A percentile compares a stretch with the other conserved stretches of the same genome.
Evolutionary conservation across 2,888 invertebrate species (phyloP).

Genomic region (Argyresthia albistria): DNA sequence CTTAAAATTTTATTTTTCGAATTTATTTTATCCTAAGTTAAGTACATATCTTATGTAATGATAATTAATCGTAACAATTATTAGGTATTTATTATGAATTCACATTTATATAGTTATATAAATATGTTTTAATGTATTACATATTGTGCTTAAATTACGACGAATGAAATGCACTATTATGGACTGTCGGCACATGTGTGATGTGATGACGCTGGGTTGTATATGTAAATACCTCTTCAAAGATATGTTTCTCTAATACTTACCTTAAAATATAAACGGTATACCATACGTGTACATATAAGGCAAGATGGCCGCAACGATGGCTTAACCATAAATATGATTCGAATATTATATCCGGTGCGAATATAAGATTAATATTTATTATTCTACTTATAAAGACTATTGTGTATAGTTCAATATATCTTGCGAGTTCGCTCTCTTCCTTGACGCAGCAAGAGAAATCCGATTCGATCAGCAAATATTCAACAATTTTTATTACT

Average conservation of each 20-base stretch:
- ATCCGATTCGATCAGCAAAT: constrained; percentile 54
- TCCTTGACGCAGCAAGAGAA: constrained; percentile 27
- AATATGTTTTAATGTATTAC: constrained; percentile 24
- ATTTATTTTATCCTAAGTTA: constrained; percentile 62
- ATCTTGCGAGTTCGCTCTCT: constrained; percentile 40
- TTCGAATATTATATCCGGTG: constrained; percentile 43
- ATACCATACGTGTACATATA: constrained; percentile 25
- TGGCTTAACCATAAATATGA: constrained; percentile 40
- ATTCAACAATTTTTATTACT: constrained; percentile 61
- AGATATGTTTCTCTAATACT: constrained; percentile 3
- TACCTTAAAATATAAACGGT: constrained; percentile 1
- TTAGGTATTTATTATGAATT: constrained; percentile 63
- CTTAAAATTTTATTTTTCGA: constrained; percentile 65
- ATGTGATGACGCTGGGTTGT: constrained; percentile 4
- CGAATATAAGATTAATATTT: constrained; percentile 28
- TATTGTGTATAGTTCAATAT: constrained; percentile 58
- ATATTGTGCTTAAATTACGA: constrained; percentile 63
- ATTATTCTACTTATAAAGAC: constrained; percentile 42
- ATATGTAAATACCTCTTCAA: constrained; percentile 4
- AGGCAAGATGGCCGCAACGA: constrained; percentile 67
- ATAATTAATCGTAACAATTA: constrained; percentile 64
- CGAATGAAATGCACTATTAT: constrained; percentile 65
- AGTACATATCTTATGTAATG: constrained; percentile 50
- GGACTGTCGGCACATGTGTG: constrained; percentile 38
- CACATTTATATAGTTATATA: constrained; percentile 29